These are phyloP conservation scores for Acropternis orthonyx DNA, from an alignment of 2,797 vertebrate genomes.

Conservation along the genomic window DNA sequence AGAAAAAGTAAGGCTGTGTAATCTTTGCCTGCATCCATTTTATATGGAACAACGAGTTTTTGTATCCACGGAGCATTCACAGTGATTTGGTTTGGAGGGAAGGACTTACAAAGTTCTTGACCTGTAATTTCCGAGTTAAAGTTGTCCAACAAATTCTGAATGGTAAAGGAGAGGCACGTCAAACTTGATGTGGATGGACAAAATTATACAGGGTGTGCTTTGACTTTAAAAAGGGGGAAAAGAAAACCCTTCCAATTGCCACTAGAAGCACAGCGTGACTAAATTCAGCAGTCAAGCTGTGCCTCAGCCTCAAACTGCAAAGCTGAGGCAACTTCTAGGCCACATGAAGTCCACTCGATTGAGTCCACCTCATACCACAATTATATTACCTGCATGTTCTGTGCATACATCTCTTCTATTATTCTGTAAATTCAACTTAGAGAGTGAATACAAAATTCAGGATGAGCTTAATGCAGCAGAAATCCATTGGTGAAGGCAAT, in stretches of 20 bases:
- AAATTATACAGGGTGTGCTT: neutral
- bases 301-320: neutral
- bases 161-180: neutral
- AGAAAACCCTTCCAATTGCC: neutral
- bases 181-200: neutral
- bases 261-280: neutral
- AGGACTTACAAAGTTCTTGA: neutral
- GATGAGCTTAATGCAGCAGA: neutral
- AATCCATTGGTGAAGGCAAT: neutral
- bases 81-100: neutral
- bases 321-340: neutral
- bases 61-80: neutral
- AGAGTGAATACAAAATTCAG: neutral
- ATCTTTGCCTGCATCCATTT: neutral
- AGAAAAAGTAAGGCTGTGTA: neutral
- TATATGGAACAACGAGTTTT: neutral
- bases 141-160: neutral
- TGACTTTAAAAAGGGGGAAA: neutral
- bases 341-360: rapidly evolving
- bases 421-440: neutral
- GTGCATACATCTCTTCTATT: neutral
- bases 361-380: neutral
- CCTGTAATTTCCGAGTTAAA: neutral
- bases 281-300: neutral
- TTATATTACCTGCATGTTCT: neutral